Evolutionary conservation across 2,888 invertebrate species (phyloP), one percentile per base, ranked within the genome.

Genomic region (Watsonalla binaria): DNA sequence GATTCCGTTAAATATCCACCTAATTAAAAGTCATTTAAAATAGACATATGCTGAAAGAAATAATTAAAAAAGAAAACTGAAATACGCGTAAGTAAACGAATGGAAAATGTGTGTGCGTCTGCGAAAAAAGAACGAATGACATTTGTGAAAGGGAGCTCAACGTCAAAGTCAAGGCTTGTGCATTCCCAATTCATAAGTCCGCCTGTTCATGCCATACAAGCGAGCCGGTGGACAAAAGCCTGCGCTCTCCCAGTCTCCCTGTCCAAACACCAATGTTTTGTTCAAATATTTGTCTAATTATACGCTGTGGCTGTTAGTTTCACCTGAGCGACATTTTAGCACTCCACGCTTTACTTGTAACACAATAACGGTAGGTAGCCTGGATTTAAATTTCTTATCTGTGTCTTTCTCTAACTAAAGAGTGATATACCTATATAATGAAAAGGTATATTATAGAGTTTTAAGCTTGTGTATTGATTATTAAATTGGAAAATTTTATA

Each of bases 271-370:
- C 75, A 72, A 72, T 75, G 80, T 78, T 78, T 69, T 66, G 74
- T 74, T 73, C 82, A 82, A 81, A 83, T 82, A 78, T 83, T 84
- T 83, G 78, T 74, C 75, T 81, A 78, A 81, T 82, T 82, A 78
- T 74, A 70, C 70, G 65, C 66, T 70, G 70, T 68, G 67, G 68
- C 68, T 71, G 56, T 59, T 60, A 62, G 66, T 67, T 66, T 63
- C 60, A 55, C 61, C 60, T 54, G 54, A 54, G 51, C 55, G 54
- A 59, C 65, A 56, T 62, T 62, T 57, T 47, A 56, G 57, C 54
- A 58, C 54, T 53, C 24, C 24, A 24, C 37, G 53, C 6, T 33
- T 34, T 34, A 33, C 34, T 24, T 42, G 42, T 42, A 37, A 37
- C 8, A 37, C 0, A 24, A 4, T 2, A 24, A 24, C 24, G 24